These are phyloP conservation scores for Rhyacophila brunnea DNA, from an alignment of 1,140 invertebrate species.

Conservation along the genomic window DNA sequence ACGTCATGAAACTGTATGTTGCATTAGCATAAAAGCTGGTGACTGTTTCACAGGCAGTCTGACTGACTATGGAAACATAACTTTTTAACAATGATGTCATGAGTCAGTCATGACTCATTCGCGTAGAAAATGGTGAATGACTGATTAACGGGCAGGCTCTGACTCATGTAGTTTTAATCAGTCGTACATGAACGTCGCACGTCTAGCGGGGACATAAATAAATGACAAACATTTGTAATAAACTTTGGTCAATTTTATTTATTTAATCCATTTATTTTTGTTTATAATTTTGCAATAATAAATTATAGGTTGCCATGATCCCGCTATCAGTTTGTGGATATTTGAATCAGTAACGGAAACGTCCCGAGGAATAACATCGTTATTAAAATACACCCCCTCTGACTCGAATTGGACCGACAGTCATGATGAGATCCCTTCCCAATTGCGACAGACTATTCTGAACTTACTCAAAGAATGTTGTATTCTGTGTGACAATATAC, in stretches of 20 bases:
- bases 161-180: too few species aligned
- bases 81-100: too few species aligned
- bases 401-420: conserved; percentile 13
- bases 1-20: too few species aligned
- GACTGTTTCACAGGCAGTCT: too few species aligned
- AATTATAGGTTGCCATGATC: conserved; percentile 8
- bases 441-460: conserved; percentile 8
- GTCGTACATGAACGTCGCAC: too few species aligned
- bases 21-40: too few species aligned
- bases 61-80: too few species aligned
- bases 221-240: neutral
- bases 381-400: conserved; percentile 16
- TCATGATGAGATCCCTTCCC: conserved; percentile 7
- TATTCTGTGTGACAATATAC: conserved; percentile 1
- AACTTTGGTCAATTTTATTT: neutral
- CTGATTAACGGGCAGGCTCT: too few species aligned
- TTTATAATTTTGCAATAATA: neutral
- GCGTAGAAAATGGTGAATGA: too few species aligned
- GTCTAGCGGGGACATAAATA: too few species aligned
- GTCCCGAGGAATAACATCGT: conserved; percentile 17
- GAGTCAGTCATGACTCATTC: too few species aligned
- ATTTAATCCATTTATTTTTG: neutral
- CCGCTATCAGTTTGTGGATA: conserved; percentile 16
- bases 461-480: conserved; percentile 18
- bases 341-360: conserved; percentile 22